Evolutionary conservation across 2,113 vertebrate species (phyloP), one percentile per base, ranked within the genome.

Genomic region (Lanius ludovicianus): DNA sequence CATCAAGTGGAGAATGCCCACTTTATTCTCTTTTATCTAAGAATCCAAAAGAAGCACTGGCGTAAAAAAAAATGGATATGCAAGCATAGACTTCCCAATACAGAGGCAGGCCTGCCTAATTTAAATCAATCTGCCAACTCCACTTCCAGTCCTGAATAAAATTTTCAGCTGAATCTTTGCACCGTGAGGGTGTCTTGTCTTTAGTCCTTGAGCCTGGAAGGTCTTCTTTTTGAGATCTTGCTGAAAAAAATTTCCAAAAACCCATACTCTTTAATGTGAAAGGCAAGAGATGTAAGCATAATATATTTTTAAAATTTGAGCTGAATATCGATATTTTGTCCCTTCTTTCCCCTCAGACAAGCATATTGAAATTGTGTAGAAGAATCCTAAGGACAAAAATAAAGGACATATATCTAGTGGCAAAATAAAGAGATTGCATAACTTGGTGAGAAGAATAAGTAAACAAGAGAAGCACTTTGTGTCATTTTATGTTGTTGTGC

Each of bases 1-100:
- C 96, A 97, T 97, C 97, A 97, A 96, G 92, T 94, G 95, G 77
- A 97, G 96, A 98, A 98, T 87, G 94, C 96, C 96, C 93, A 96
- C 95, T 98, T 97, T 97, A 96, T 95, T 97, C 93, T 95, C 96
- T 95, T 97, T 98, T 95, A 94, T 98, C 84, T 91, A 89, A 92
- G 95, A 91, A 93, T 77, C 92, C 87, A 95, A 97, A 96, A 94
- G 97, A 93, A 89, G 42, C 68, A 64, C 76, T 97, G 93, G 78
- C 0, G 7, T 93, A 76, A 95, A 95, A 96, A 94, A 95, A 95
- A 96, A 92, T 50, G 82, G 91, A 95, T 96, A 79, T 94, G 90
- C 92, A 93, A 96, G 91, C 60, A 52, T 52, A 93, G 93, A 59
- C 50, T 94, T 89, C 67, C 90, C 91, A 77, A 69, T 68, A 92